phyloP scores from a whole-genome alignment of 2,797 vertebrate genomes.

The Poeciliopsis turneri region DNA sequence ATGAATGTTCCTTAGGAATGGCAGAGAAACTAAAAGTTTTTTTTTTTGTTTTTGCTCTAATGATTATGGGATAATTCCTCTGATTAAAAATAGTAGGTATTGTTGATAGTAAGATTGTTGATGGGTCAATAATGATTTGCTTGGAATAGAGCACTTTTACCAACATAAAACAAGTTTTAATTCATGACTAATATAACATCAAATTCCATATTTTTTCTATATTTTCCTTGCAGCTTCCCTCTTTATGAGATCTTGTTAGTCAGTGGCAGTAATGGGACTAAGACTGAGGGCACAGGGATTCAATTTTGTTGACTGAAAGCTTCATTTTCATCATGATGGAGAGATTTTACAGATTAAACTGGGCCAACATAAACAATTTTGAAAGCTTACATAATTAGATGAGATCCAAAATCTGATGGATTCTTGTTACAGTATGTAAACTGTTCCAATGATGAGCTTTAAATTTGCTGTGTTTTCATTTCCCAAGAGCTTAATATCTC shows the following conservation, averaged over 20 bases:
- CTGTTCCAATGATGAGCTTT: constrained; percentile 39
- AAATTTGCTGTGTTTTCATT: constrained; percentile 25
- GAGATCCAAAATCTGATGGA: constrained; percentile 29
- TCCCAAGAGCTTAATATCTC: constrained; percentile 31
- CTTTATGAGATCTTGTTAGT: constrained; percentile 3
- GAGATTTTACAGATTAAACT: constrained; percentile 12
- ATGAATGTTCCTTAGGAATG: not conserved
- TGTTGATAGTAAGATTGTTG: constrained; percentile 28
- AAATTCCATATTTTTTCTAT: constrained; percentile 2
- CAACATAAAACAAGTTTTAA: not conserved
- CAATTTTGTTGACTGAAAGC: constrained; percentile 20
- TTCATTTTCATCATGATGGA: constrained; percentile 31
- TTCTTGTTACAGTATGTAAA: constrained; percentile 24
- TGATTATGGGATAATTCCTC: not conserved
- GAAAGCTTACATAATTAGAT: constrained; percentile 18
- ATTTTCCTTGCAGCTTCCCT: constrained; percentile 9
- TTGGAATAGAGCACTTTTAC: constrained; percentile 22
- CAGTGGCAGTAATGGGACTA: constrained; percentile 24
- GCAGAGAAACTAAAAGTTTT: not conserved
- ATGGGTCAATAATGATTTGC: constrained; percentile 33
- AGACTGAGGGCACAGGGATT: constrained; percentile 14
- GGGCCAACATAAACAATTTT: constrained; percentile 30
- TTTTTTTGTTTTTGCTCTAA: not conserved
- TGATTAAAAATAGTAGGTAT: not conserved
- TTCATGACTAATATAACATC: not conserved